These are phyloP conservation scores for Atherinosoma microstoma DNA, from an alignment of 2,797 vertebrate species.

Conservation along the genomic window DNA sequence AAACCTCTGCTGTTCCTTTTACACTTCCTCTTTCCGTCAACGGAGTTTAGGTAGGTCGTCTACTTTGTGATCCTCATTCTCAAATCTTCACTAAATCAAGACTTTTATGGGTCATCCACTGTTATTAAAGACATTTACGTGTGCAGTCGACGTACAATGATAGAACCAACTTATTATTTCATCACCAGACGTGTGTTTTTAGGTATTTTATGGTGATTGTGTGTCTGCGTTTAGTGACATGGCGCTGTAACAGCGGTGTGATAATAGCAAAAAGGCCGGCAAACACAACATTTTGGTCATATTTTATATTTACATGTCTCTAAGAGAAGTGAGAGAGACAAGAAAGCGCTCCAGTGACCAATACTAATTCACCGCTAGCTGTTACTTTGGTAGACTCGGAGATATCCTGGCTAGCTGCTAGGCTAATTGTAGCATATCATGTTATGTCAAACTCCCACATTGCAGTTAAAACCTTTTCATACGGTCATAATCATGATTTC, in stretches of 20 bases:
- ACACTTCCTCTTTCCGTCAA: constrained; percentile 85
- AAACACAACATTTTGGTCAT: rapidly evolving
- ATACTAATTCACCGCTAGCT: background rate
- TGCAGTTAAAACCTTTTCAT: background rate
- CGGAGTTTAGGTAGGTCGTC: constrained; percentile 84
- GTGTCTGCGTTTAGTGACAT: constrained; percentile 44
- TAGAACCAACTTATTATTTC: constrained; percentile 38
- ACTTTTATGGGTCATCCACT: constrained; percentile 71
- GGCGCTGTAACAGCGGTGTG: constrained; percentile 44
- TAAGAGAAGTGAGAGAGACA: background rate
- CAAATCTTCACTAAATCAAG: constrained; percentile 76
- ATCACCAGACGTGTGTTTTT: background rate
- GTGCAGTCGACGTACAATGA: background rate
- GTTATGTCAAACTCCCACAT: background rate
- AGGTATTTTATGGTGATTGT: background rate
- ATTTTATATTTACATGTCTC: rapidly evolving
- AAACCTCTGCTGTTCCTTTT: constrained; percentile 53
- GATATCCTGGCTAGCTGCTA: background rate
- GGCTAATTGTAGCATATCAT: constrained; percentile 1
- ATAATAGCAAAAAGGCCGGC: constrained; percentile 39
- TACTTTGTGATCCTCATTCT: background rate
- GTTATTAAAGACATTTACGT: background rate
- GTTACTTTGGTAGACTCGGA: background rate
- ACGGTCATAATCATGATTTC: background rate
- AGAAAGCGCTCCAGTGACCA: background rate